Evolutionary conservation across 2,797 vertebrate genomes (phyloP).

Genomic region (Oreortyx pictus): DNA sequence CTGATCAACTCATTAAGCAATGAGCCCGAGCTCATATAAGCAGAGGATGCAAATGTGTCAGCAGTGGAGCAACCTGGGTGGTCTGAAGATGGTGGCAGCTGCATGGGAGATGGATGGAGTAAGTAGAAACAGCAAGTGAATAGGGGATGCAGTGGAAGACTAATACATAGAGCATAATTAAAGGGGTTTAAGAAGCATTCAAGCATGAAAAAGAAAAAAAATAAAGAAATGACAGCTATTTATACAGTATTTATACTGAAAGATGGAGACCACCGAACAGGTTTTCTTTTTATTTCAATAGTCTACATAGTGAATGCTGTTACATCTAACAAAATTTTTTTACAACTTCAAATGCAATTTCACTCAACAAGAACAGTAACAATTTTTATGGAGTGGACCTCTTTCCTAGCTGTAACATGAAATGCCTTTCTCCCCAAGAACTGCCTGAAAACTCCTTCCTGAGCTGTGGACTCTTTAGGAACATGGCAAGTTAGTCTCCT

Average conservation of each 20-base stretch:
- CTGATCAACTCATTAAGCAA: slow-evolving; percentile 49
- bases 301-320: not conserved
- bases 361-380: not conserved
- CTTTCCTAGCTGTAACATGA: not conserved
- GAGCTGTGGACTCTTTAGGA: not conserved
- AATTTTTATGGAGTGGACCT: not conserved
- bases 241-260: slow-evolving; percentile 28
- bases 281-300: slow-evolving; percentile 56
- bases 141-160: not conserved
- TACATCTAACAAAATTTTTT: not conserved
- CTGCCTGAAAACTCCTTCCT: not conserved
- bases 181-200: slow-evolving; percentile 13
- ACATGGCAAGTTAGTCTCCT: rapidly evolving
- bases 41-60: slow-evolving; percentile 6
- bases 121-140: slow-evolving; percentile 50
- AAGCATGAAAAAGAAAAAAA: slow-evolving; percentile 28
- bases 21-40: not conserved
- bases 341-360: not conserved
- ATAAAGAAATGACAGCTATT: slow-evolving; percentile 46
- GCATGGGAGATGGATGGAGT: not conserved
- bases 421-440: rapidly evolving
- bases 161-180: not conserved
- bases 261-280: not conserved
- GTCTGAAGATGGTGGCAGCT: slow-evolving; percentile 60
- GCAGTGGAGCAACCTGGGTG: slow-evolving; percentile 65